Evolutionary conservation across 1,140 invertebrate species (phyloP).

Genomic region (Aphelenchoides fujianensis): DNA sequence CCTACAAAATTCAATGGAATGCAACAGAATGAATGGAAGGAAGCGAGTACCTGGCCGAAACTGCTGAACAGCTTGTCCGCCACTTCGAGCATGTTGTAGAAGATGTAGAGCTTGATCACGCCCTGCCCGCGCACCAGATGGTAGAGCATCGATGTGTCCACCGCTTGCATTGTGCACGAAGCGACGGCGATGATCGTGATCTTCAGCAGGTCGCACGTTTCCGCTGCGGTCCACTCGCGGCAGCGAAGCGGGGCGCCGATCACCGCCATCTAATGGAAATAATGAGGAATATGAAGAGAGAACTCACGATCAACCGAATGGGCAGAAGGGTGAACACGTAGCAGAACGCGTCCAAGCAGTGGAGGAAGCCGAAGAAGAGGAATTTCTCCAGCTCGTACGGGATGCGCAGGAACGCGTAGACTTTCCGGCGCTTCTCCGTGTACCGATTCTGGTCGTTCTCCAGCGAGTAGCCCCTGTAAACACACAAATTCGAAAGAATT

Average conservation of each 20-base stretch:
- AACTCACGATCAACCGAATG: conserved; percentile 79
- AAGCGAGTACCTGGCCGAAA: conserved; percentile 73
- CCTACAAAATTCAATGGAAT: conserved; percentile 66
- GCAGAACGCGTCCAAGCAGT: conserved; percentile 94
- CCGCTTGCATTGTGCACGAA: conserved; percentile 77
- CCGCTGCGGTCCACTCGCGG: conserved; percentile 69
- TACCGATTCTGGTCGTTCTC: conserved; percentile 74
- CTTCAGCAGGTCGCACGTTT: conserved; percentile 93
- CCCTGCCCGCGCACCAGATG: conserved; percentile 97
- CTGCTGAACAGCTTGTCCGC: conserved; percentile 90
- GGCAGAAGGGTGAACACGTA: conserved; percentile 97
- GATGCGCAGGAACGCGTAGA: conserved; percentile 94
- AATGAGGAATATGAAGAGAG: not conserved
- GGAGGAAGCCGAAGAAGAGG: conserved; percentile 89
- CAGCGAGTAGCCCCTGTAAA: conserved; percentile 59
- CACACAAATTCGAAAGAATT: conserved; percentile 18
- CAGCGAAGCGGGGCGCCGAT: conserved; percentile 51
- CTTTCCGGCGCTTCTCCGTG: conserved; percentile 84
- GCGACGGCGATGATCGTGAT: conserved; percentile 76
- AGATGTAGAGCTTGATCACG: conserved; percentile 97
- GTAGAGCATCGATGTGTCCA: conserved; percentile 97
- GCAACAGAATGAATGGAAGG: conserved; percentile 4
- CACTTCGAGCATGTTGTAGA: conserved; percentile 98
- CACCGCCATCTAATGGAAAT: conserved; percentile 46
- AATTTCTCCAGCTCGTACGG: conserved; percentile 80